These are phyloP conservation scores for Patella vulgata DNA, from an alignment of 1,140 invertebrate species.

Conservation along the genomic window DNA sequence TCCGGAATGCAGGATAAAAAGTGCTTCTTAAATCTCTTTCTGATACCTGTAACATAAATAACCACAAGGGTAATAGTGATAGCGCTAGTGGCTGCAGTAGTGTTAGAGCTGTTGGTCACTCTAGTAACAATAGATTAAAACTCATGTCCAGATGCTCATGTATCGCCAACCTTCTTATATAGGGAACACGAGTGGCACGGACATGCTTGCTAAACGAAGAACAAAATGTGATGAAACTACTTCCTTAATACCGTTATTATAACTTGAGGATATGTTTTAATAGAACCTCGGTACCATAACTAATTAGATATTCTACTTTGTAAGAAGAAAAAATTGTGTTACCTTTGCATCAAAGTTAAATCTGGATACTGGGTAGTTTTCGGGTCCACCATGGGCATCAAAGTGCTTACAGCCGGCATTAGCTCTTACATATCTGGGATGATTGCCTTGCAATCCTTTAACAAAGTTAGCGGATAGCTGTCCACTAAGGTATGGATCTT, in stretches of 20 bases:
- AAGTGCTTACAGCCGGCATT: slow-evolving; percentile 50
- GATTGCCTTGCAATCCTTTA: slow-evolving; percentile 43
- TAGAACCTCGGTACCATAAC: no score
- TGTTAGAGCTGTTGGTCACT: background rate
- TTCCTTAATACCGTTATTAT: no score
- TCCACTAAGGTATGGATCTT: slow-evolving; percentile 49
- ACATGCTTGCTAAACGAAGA: no score
- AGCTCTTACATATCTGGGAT: slow-evolving; percentile 39
- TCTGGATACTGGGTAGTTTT: slow-evolving; percentile 52
- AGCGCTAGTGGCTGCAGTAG: background rate
- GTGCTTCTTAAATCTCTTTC: slow-evolving; percentile 33
- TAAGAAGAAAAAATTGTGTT: no score
- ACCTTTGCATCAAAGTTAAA: slow-evolving; percentile 57
- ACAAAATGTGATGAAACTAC: no score
- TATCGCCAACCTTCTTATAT: no score
- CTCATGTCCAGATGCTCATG: no score
- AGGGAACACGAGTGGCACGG: no score
- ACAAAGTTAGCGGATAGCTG: slow-evolving; percentile 32
- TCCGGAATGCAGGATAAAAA: slow-evolving; percentile 39
- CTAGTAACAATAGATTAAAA: background rate
- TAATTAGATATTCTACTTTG: no score
- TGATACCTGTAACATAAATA: slow-evolving; percentile 14
- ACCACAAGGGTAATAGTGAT: background rate
- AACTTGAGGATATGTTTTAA: no score
- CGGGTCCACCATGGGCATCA: slow-evolving; percentile 53